Evolutionary conservation across 2,797 vertebrate species (phyloP), one percentile per base, ranked within the genome.

Genomic region (Sebastes goodei): DNA sequence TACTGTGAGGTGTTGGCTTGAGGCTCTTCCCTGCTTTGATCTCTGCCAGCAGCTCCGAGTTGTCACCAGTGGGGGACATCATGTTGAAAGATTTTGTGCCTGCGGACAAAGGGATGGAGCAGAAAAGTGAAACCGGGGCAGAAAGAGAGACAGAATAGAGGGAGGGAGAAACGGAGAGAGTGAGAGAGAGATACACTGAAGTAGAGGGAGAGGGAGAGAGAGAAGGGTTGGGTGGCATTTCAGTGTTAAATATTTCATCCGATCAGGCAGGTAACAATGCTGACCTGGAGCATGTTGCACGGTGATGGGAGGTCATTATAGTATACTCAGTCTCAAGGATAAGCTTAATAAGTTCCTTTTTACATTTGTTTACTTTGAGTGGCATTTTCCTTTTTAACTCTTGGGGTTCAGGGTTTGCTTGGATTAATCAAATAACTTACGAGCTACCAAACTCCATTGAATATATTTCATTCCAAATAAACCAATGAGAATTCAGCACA

Each of bases 81-180:
- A 99, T 99, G 95, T 99, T 99, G 97, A 99, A 99, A 80, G 98
- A 99, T 91, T 98, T 99, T 92, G 97, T 95, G 93, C 98, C 98
- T 99, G 94, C 10, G 46, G 89, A 87, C 87, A 94, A 92, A 91
- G 85, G 77, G 74, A 73, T 25, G 20, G 80, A 67, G 73, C 71
- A 80, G 90, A 86, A 87, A 88, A 90, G 90, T 92, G 88, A 94
- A 89, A 90, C 85, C 79, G 60, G 42, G 42, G 85, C 74, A 87
- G 87, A 84, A 61, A 75, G 66, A 83, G 20, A 84, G 71, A 90
- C 25, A 25, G 80, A 83, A 57, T 55, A 71, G 71, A 76, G 77
- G 72, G 78, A 80, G 72, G 79, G 82, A 83, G 70, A 80, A 53
- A 70, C 21, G 57, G 83, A 81, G 81, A 86, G 81, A 76, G 81